A percentile compares a stretch with the other conserved stretches of the same genome.
phyloP scores from a whole-genome alignment of 2,113 vertebrate species.

The Tachuris rubrigastra region DNA sequence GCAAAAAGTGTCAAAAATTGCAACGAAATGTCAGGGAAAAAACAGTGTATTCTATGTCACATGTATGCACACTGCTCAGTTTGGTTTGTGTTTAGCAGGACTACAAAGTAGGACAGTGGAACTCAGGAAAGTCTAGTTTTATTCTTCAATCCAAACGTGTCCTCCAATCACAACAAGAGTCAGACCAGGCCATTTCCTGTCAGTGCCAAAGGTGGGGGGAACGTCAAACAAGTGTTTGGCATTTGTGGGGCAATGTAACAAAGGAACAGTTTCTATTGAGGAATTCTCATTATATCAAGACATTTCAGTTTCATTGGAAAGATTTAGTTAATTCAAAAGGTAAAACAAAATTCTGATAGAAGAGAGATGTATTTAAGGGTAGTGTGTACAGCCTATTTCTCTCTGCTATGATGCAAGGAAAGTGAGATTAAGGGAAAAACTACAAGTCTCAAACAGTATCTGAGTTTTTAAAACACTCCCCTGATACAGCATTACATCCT shows the following conservation, averaged over 20 bases:
- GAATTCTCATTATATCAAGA: not conserved
- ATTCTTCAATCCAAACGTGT: not conserved
- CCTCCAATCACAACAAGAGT: not conserved
- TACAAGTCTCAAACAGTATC: not conserved
- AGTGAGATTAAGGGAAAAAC: not conserved
- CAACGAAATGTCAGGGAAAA: not conserved
- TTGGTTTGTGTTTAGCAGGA: not conserved
- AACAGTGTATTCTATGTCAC: not conserved
- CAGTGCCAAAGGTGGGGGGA: not conserved
- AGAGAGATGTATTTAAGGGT: not conserved
- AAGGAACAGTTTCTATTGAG: not conserved
- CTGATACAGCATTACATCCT: not conserved
- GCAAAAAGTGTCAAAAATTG: not conserved
- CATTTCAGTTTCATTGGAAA: not conserved
- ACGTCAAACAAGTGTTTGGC: not conserved
- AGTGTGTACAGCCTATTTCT: not conserved
- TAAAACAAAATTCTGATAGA: not conserved
- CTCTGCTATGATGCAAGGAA: not conserved
- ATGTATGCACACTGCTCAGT: not conserved
- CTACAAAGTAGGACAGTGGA: not conserved
- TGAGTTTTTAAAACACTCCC: not conserved
- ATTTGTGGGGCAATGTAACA: not conserved
- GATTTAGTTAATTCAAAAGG: not conserved
- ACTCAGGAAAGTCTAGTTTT: not conserved
- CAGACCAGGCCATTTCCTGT: not conserved